Evolutionary conservation across 2,113 vertebrate genomes (phyloP).

Genomic region (rat (Rattus norvegicus)): DNA sequence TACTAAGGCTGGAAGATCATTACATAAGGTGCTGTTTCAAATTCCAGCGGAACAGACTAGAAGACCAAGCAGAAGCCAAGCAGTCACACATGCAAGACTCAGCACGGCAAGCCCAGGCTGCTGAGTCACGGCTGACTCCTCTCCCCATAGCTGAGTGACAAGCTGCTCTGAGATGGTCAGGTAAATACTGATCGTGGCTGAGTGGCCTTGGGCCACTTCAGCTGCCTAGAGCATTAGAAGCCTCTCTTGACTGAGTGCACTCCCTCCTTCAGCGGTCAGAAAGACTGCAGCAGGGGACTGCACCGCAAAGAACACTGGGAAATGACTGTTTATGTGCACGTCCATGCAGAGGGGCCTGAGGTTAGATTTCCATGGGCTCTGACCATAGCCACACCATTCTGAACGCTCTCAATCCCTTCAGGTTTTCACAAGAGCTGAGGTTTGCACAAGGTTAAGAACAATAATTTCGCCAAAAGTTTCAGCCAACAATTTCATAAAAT

Average conservation of each 20-base stretch:
- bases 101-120: conserved; percentile 50
- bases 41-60: conserved; percentile 41
- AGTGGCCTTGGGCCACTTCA: not conserved
- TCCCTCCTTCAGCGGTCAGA: not conserved
- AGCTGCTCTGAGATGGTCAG: not conserved
- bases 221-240: not conserved
- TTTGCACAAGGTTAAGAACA: not conserved
- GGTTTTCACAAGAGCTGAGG: not conserved
- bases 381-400: no score
- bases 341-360: not conserved
- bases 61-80: conserved; percentile 57
- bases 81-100: conserved; percentile 26
- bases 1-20: conserved; percentile 21
- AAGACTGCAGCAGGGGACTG: not conserved
- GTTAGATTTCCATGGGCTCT: not conserved
- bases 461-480: not conserved
- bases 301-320: not conserved
- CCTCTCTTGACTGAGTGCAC: not conserved
- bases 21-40: conserved; percentile 53
- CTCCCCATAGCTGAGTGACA: not conserved
- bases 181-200: not conserved
- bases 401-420: not conserved
- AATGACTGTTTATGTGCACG: not conserved
- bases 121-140: conserved; percentile 56
- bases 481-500: not conserved